Conservation (phyloP, 2,888 invertebrate species). For the Ectemnius cavifrons region DNA sequence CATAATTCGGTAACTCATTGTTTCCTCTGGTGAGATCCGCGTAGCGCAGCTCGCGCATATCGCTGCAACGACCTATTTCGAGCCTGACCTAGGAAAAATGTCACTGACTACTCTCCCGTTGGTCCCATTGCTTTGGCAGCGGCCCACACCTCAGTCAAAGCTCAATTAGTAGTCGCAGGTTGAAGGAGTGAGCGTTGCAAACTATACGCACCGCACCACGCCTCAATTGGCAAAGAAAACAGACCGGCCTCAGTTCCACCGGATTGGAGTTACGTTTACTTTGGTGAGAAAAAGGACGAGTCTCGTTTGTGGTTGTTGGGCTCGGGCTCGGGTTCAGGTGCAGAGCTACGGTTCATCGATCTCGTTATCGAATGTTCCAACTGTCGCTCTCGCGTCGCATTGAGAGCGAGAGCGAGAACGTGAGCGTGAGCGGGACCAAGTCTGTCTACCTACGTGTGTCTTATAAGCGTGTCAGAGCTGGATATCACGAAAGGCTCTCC, state of each 20-base stretch:
- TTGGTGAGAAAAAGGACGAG: neutral
- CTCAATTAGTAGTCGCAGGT: neutral
- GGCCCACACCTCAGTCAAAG: neutral
- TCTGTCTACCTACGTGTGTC: conserved; percentile 13
- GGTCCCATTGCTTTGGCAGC: conserved; percentile 4
- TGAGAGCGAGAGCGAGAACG: neutral
- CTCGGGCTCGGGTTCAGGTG: neutral
- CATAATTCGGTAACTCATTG: neutral
- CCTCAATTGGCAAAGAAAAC: neutral
- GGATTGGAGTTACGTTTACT: neutral
- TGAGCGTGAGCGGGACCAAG: too few species aligned
- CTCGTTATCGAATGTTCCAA: conserved; percentile 40
- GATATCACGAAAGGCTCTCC: conserved; percentile 46
- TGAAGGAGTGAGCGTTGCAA: too few species aligned
- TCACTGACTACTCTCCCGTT: conserved; percentile 7
- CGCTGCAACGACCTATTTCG: conserved; percentile 35
- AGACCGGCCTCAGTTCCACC: neutral
- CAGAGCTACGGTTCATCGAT: neutral
- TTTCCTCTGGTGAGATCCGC: neutral
- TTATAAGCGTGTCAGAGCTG: neutral
- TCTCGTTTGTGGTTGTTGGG: neutral
- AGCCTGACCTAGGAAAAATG: conserved; percentile 54
- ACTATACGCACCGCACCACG: too few species aligned
- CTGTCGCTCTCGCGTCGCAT: conserved; percentile 42
- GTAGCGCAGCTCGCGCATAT: neutral